Conservation (phyloP, 2,888 invertebrate species). For the Syrphus vitripennis region DNA sequence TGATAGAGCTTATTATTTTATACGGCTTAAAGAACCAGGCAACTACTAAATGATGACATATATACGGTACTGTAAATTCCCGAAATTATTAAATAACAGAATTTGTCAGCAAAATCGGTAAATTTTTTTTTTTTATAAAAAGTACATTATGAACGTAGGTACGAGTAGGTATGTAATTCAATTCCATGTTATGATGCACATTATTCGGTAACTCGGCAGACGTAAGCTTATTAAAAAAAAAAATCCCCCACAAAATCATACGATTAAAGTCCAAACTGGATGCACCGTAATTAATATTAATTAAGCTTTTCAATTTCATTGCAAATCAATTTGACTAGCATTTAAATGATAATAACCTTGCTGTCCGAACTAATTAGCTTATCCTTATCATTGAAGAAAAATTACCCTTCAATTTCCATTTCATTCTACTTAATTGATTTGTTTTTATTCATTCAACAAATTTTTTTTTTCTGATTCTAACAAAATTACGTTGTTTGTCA, state of each 20-base stretch:
- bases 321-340: not conserved
- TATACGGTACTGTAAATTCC: too few relatives aligned
- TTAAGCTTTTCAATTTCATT: not conserved
- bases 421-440: constrained; percentile 22
- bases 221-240: too few relatives aligned
- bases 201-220: not conserved
- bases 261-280: not conserved
- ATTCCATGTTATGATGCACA: not conserved
- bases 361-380: not conserved
- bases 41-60: not conserved
- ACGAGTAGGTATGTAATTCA: too few relatives aligned
- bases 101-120: too few relatives aligned
- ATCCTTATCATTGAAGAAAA: not conserved
- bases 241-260: not conserved
- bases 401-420: not conserved
- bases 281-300: not conserved
- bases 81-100: too few relatives aligned
- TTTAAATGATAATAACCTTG: not conserved
- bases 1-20: not conserved
- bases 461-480: not conserved
- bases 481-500: not conserved
- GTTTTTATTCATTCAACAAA: constrained; percentile 19
- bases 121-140: too few relatives aligned
- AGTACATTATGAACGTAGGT: too few relatives aligned
- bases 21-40: not conserved